Evolutionary conservation across 64 coral and sea anemone species (phyloP), one percentile per base, ranked within the genome.

Genomic region (Actinia tenebrosa): DNA sequence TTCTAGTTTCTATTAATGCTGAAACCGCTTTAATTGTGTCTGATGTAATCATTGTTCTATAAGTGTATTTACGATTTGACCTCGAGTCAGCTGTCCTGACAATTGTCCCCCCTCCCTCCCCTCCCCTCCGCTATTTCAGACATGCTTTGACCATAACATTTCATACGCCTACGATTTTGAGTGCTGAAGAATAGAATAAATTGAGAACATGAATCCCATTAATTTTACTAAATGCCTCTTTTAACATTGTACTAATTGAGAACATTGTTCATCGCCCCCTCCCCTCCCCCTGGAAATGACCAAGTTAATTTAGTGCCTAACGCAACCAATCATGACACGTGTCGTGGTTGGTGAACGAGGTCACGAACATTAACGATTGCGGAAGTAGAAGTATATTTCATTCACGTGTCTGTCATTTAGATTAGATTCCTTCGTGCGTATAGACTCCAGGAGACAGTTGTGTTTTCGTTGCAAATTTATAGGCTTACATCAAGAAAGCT

Each of bases 321-420:
- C 69, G 25, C 69, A 75, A 43, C 42, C n/a, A 75, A 75, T 30
- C 10, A 75, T 75, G 69, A 75, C 69, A 75, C 26, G 69, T 75
- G 69, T 75, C 69, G 42, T 75, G 27, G 22, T 27, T 30, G 23
- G 10, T 14, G 23, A 75, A 75, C 27, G 26, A 26, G 69, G 69
- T 75, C 69, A 75, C 69, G 69, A 42, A 75, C 69, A 75, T 50
- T 75, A 75, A 30, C 26, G 23, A 75, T 75, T 75, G 69, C 69
- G 69, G 69, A 75, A 75, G 69, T 75, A 75, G 69, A 75, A 75
- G 69, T 27, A 75, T 75, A 37, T 42, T 75, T 75, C 26, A 75
- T 75, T 75, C 69, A 75, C 69, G 69, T 75, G 69, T 75, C 69
- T 30, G 26, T 26, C 56, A 58, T 58, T 10, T 11, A 14, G 7